Conservation (phyloP, 2,888 invertebrate genomes). For the Eilema griseolum region DNA sequence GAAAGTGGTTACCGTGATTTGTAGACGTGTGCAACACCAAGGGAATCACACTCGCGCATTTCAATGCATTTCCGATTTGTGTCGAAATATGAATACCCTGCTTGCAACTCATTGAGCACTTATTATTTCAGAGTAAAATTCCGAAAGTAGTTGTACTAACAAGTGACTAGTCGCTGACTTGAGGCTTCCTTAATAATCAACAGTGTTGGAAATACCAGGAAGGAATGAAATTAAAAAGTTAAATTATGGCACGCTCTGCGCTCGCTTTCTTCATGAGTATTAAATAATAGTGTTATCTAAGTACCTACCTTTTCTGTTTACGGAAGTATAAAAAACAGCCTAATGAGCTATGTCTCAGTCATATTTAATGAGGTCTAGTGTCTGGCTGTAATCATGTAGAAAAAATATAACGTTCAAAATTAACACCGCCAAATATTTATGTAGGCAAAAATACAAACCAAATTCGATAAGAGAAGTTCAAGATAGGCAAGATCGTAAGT, state of each 20-base stretch:
- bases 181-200: constrained; percentile 36
- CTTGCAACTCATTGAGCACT: background rate
- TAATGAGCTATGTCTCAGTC: background rate
- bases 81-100: too few relatives aligned
- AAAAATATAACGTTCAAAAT: background rate
- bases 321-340: background rate
- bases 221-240: constrained; percentile 39
- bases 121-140: background rate
- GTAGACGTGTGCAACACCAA: too few relatives aligned
- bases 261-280: constrained; percentile 26
- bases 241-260: constrained; percentile 34
- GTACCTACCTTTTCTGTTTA: background rate
- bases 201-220: constrained; percentile 31
- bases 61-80: too few relatives aligned
- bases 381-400: background rate
- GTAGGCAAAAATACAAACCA: background rate
- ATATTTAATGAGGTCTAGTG: background rate
- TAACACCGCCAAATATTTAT: background rate
- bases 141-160: background rate
- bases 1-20: too few relatives aligned
- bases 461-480: background rate
- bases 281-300: constrained; percentile 30
- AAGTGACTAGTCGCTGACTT: background rate
- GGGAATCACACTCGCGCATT: too few relatives aligned
- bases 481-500: too few relatives aligned